Evolutionary conservation across 2,113 vertebrate genomes (phyloP), one percentile per base, ranked within the genome.

Genomic region (Gambusia affinis): DNA sequence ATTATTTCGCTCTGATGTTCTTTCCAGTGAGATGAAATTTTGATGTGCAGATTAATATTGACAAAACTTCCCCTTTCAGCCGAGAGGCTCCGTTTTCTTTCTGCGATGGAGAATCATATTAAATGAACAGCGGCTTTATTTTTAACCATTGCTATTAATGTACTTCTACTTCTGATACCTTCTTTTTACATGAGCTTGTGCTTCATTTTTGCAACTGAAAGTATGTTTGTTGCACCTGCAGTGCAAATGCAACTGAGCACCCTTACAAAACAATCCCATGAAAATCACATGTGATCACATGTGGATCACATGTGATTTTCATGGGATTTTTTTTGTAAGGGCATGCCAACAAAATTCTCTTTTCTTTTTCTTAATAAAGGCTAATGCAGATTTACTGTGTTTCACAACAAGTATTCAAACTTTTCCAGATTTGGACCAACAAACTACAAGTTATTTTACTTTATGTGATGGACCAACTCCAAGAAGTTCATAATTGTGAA

Each of bases 11-110:
- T 60, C 28, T 64, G 47, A 44, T 27, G 27, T 24, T 75, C 28
- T 70, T 81, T 74, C 78, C 73, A 68, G 70, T 71, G 61, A 67
- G 66, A 69, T 78, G 66, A 69, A 30, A 44, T 65, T 76, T 76
- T 70, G 47, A 66, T 75, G 62, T 82, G 54, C 5, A 31, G 66
- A 88, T 78, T 82, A 42, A 79, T 77, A 28, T 33, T 63, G 60
- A 65, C 42, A 54, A 72, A 75, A 65, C 29, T 60, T 64, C 24
- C 29, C 31, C 27, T 57, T 51, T 76, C n/a, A 27, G 60, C 71
- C 42, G 42, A 10, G 4, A 65, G 4, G 60, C 57, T 12, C 70
- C 67, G 19, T 47, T 47, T 81, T 75, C 27, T 67, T 87, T 68
- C 62, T 44, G 37, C 29, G 22, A 69, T n/a, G 67, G 54, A 84